Conservation (phyloP, 2,888 invertebrate genomes). For the Scaptomyza flava region DNA sequence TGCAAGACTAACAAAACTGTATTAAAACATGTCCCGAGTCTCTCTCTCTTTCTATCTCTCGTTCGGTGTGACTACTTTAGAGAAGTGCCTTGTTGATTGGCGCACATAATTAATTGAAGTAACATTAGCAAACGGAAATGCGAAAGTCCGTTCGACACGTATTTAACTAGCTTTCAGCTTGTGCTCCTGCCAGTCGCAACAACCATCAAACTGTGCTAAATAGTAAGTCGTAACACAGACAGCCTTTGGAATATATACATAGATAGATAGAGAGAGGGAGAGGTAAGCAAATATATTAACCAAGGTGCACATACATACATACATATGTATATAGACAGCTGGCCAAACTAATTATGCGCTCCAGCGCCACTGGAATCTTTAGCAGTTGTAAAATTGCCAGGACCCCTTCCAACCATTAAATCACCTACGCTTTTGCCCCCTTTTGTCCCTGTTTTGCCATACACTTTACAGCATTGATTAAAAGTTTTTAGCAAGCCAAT, state of each 20-base stretch:
- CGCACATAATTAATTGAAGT: slow-evolving; percentile 72
- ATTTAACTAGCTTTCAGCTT: slow-evolving; percentile 4
- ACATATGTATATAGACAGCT: slow-evolving; percentile 13
- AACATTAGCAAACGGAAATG: slow-evolving; percentile 49
- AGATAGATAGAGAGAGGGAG: too few relatives aligned
- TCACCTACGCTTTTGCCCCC: background rate
- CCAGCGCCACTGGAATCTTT: slow-evolving; percentile 66
- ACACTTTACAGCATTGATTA: slow-evolving; percentile 63
- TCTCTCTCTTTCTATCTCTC: too few relatives aligned
- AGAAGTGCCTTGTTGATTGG: slow-evolving; percentile 28
- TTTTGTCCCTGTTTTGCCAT: slow-evolving; percentile 1
- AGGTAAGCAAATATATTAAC: background rate
- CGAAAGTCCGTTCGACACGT: slow-evolving; percentile 14
- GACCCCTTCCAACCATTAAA: background rate
- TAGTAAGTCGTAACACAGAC: slow-evolving; percentile 6
- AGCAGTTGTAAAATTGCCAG: slow-evolving; percentile 69
- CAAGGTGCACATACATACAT: background rate
- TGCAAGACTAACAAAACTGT: too few relatives aligned
- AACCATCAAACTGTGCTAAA: slow-evolving; percentile 24
- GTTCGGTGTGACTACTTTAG: background rate
- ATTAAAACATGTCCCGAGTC: too few relatives aligned
- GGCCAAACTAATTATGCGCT: slow-evolving; percentile 72
- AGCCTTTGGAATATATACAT: too few relatives aligned
- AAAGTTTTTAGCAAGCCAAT: slow-evolving; percentile 71
- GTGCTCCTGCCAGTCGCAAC: background rate